phyloP scores from a whole-genome alignment of 1,140 invertebrate genomes.

The Drosophila persimilis region DNA sequence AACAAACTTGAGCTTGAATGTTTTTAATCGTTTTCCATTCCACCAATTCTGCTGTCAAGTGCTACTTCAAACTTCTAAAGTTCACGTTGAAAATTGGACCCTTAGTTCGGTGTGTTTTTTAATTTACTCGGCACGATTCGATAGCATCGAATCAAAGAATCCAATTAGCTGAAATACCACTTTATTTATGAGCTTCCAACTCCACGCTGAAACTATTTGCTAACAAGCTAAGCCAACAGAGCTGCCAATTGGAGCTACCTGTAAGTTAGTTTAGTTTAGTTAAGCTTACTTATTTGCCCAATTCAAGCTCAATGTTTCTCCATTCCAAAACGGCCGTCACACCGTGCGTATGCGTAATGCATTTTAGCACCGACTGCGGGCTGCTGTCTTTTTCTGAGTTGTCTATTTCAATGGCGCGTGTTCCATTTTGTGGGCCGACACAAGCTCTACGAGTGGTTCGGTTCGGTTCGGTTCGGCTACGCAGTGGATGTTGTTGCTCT shows the following conservation, averaged over 20 bases:
- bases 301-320: slow-evolving; percentile 18
- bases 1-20: no score
- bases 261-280: slow-evolving; percentile 52
- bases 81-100: no score
- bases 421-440: slow-evolving; percentile 64
- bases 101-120: background rate
- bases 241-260: slow-evolving; percentile 59
- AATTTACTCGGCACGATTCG: slow-evolving; percentile 5
- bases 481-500: slow-evolving; percentile 46
- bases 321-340: slow-evolving; percentile 53
- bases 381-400: slow-evolving; percentile 20
- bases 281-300: slow-evolving; percentile 41
- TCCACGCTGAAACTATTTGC: slow-evolving; percentile 55
- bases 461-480: slow-evolving; percentile 8
- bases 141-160: slow-evolving; percentile 29
- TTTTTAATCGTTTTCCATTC: no score
- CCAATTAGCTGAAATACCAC: slow-evolving; percentile 56
- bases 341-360: slow-evolving; percentile 70
- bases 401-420: slow-evolving; percentile 55
- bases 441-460: slow-evolving; percentile 48
- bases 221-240: slow-evolving; percentile 63
- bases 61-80: no score
- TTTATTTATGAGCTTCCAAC: slow-evolving; percentile 41
- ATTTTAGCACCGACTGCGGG: slow-evolving; percentile 34
- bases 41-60: no score